Evolutionary conservation across 2,888 invertebrate genomes (phyloP).

Genomic region (Imbricaverruca yamaguchii): DNA sequence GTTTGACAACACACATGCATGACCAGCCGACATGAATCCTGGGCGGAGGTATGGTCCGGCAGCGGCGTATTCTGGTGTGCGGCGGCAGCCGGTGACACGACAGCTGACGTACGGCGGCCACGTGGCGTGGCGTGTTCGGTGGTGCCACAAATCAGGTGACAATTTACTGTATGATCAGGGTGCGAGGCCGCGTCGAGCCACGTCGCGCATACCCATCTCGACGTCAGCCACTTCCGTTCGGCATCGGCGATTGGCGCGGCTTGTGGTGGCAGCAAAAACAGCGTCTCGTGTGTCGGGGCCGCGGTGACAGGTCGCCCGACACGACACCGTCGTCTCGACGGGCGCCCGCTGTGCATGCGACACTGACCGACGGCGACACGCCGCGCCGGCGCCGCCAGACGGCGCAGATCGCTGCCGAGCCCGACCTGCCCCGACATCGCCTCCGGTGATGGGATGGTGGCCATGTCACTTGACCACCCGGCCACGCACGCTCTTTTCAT

Average conservation of each 20-base stretch:
- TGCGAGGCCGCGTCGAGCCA: neutral
- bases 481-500: no score
- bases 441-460: no score
- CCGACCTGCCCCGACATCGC: no score
- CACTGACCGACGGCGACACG: neutral
- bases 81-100: neutral
- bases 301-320: neutral
- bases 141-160: neutral
- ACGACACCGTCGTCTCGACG: no score
- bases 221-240: neutral
- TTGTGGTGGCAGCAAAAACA: neutral
- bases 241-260: neutral
- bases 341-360: neutral
- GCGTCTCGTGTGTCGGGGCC: neutral
- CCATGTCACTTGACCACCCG: no score
- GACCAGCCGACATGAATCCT: neutral
- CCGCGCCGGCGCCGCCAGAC: neutral
- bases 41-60: neutral
- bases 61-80: neutral
- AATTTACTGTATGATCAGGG: neutral
- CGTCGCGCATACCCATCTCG: neutral
- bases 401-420: no score
- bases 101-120: neutral
- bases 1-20: neutral
- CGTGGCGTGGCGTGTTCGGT: neutral